Conservation (phyloP, 2,797 vertebrate genomes). For the Notoglanidium macrostoma region DNA sequence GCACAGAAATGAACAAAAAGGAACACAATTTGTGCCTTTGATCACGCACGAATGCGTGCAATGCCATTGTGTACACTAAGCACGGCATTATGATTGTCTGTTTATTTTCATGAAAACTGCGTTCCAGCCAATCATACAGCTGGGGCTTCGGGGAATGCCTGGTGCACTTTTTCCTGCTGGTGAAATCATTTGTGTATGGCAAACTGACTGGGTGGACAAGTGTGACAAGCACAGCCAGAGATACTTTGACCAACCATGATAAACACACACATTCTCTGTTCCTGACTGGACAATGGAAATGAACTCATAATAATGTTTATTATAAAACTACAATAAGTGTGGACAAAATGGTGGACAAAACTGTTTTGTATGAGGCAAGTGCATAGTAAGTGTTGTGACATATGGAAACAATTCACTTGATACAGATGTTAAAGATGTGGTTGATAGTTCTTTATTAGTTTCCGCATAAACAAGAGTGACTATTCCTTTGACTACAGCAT, state of each 20-base stretch:
- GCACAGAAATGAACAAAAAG: conserved; percentile 78
- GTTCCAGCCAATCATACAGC: conserved; percentile 79
- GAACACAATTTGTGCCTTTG: conserved; percentile 70
- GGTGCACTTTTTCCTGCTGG: conserved; percentile 81
- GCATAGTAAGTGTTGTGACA: neutral
- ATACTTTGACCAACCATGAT: conserved; percentile 16
- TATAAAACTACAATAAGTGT: neutral
- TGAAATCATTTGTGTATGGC: conserved; percentile 84
- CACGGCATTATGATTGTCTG: conserved; percentile 85
- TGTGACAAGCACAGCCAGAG: conserved; percentile 35
- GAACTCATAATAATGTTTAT: neutral
- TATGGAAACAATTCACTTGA: neutral
- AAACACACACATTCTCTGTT: conserved; percentile 14
- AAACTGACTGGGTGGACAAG: conserved; percentile 75
- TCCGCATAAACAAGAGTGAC: neutral
- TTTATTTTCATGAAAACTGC: conserved; percentile 87
- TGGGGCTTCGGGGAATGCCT: conserved; percentile 75
- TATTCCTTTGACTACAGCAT: neutral
- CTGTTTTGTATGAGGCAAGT: neutral
- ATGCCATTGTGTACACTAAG: conserved; percentile 84
- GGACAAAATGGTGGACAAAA: neutral
- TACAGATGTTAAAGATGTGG: conserved; percentile 11
- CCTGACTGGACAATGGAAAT: neutral
- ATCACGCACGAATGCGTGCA: conserved; percentile 86
- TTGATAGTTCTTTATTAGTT: neutral